Evolutionary conservation across 2,113 vertebrate genomes (phyloP).

Genomic region (Heterocephalus glaber): DNA sequence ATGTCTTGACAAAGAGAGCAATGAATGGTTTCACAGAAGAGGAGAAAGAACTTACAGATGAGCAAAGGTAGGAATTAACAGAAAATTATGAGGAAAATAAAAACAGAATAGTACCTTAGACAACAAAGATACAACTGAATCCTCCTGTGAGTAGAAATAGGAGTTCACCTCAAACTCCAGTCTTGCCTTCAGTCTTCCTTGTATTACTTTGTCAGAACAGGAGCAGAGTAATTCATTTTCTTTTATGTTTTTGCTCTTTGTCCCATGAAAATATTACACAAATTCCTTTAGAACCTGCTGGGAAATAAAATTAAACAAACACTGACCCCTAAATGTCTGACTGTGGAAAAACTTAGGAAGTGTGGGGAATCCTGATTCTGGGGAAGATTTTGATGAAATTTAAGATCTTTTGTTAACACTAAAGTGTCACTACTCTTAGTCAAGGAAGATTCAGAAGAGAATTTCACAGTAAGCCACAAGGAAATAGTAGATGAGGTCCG

Average conservation of each 20-base stretch:
- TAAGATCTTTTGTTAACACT: neutral
- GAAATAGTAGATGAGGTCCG: fast-evolving
- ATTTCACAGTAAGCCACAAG: neutral
- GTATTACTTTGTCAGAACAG: neutral
- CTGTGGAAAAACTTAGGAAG: neutral
- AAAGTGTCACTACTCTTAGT: neutral
- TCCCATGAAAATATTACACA: neutral
- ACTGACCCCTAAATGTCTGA: neutral
- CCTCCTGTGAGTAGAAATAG: neutral
- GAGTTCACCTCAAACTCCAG: neutral
- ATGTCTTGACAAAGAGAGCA: neutral
- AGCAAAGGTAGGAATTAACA: neutral
- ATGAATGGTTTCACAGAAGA: neutral
- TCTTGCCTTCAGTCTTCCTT: neutral
- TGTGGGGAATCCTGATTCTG: neutral
- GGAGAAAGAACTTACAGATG: no score
- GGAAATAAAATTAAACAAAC: neutral
- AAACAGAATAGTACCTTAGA: neutral
- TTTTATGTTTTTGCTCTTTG: neutral
- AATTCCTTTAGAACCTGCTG: neutral
- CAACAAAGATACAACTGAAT: neutral
- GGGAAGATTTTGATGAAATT: neutral
- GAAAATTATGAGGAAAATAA: neutral
- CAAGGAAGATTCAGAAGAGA: neutral
- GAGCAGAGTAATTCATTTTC: neutral